Conservation (phyloP, 53 echinoderm and acorn worm genomes). For the Antedon mediterranea region DNA sequence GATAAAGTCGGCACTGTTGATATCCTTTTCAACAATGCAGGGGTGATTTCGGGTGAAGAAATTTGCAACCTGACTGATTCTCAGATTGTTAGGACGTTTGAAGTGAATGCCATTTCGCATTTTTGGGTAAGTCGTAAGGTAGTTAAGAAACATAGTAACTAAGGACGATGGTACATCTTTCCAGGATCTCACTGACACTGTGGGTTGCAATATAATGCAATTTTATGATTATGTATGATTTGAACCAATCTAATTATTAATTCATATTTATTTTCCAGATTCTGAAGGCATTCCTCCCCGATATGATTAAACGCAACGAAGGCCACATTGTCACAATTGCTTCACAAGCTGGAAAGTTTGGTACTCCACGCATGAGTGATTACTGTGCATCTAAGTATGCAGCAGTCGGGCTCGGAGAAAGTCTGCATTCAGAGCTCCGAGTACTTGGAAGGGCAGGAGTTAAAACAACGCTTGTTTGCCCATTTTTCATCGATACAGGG, state of each 20-base stretch:
- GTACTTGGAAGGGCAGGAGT: background rate
- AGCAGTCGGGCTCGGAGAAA: conserved; percentile 1
- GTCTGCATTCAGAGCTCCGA: background rate
- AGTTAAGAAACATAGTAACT: no score
- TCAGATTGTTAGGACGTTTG: background rate
- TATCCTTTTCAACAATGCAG: conserved; percentile 6
- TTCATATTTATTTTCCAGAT: background rate
- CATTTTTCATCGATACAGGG: conserved; percentile 6
- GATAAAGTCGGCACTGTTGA: background rate
- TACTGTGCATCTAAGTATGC: conserved; percentile 7
- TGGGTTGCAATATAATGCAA: no score
- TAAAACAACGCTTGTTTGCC: background rate
- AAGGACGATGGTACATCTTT: no score
- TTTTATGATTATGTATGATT: no score
- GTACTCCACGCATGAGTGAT: background rate
- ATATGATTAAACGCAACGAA: background rate
- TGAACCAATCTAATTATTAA: no score
- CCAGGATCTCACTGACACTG: no score
- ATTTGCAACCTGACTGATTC: background rate
- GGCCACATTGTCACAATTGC: conserved; percentile 4
- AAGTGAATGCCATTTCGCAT: background rate
- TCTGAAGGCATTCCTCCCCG: conserved; percentile 1
- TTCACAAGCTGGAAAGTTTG: conserved; percentile 1
- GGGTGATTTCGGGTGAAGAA: background rate
- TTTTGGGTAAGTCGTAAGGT: conserved; percentile 1